A percentile compares a stretch with the other conserved stretches of the same genome.
Conservation (phyloP, 2,888 invertebrate species). For the Pollenia angustigena region DNA sequence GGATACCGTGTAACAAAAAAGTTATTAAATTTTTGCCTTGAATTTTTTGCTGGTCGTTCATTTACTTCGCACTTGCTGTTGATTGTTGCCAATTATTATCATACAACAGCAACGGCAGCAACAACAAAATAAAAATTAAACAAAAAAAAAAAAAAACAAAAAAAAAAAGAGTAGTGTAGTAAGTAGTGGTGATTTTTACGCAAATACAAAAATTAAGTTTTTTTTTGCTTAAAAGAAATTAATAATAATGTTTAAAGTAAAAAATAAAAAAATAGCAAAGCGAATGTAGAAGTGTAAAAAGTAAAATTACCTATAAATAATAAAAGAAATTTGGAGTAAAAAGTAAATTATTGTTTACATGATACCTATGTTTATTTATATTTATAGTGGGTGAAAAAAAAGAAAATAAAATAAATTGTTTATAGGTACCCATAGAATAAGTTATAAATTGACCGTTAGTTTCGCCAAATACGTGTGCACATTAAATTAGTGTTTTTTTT, state of each 20-base stretch:
- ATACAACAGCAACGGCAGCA: conserved; percentile 5
- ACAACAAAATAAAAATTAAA: conserved; percentile 31
- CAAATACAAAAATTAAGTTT: conserved; percentile 29
- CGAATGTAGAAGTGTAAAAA: conserved; percentile 33
- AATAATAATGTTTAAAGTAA: not conserved
- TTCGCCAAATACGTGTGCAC: conserved; percentile 55
- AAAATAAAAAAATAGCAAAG: conserved; percentile 23
- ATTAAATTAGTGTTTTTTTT: conserved; percentile 49
- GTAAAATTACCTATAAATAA: not conserved
- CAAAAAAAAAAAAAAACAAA: conserved; percentile 27
- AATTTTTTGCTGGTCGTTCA: conserved; percentile 29
- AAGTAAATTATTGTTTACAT: not conserved
- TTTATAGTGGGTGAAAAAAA: conserved; percentile 17
- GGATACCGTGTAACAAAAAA: not conserved
- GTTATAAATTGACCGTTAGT: conserved; percentile 54
- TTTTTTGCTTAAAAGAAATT: not conserved
- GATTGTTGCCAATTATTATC: conserved; percentile 62
- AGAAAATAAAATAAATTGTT: conserved; percentile 33
- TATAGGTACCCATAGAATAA: conserved; percentile 9
- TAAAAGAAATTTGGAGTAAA: conserved; percentile 31
- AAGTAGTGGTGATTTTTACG: not conserved
- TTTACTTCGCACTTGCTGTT: conserved; percentile 56
- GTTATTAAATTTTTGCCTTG: conserved; percentile 3
- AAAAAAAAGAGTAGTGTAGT: not conserved
- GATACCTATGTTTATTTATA: conserved; percentile 10